Evolutionary conservation across 2,888 invertebrate genomes (phyloP).

Genomic region (Endomychus coccineus): DNA sequence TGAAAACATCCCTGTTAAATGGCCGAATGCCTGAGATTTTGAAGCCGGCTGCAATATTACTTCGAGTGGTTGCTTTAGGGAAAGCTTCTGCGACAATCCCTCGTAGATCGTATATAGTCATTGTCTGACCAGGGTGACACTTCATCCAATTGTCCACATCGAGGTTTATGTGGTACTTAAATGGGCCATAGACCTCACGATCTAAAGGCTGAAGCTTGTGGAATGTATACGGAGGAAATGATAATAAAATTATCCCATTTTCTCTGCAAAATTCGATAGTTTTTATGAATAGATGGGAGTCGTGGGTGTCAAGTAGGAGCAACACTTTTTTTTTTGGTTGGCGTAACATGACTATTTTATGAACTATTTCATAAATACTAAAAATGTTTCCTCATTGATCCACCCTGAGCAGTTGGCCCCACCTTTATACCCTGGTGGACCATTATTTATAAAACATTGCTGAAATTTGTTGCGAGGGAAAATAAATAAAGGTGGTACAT

Average conservation of each 20-base stretch:
- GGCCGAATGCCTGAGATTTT: background rate
- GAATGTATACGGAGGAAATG: constrained; percentile 1
- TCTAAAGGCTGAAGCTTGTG: background rate
- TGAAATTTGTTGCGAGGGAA: background rate
- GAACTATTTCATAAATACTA: background rate
- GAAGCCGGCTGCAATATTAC: background rate
- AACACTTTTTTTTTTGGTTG: too few relatives aligned
- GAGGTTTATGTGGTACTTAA: background rate
- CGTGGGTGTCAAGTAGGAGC: background rate
- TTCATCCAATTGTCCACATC: background rate
- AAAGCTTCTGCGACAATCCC: background rate
- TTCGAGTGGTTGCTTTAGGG: background rate
- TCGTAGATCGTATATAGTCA: background rate
- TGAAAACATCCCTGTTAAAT: background rate
- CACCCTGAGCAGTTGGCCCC: background rate
- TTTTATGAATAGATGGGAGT: background rate
- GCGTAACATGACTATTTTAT: too few relatives aligned
- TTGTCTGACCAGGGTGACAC: background rate
- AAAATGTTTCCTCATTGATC: background rate
- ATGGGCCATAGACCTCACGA: background rate
- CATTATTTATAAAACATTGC: background rate
- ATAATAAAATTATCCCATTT: background rate
- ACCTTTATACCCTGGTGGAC: background rate
- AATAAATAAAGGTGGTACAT: background rate
- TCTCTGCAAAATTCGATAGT: background rate